Percentiles rank a stretch among this genome's conserved stretches.
Evolutionary conservation across 2,888 invertebrate species (phyloP).

Genomic region (Drosophila subquinaria): DNA sequence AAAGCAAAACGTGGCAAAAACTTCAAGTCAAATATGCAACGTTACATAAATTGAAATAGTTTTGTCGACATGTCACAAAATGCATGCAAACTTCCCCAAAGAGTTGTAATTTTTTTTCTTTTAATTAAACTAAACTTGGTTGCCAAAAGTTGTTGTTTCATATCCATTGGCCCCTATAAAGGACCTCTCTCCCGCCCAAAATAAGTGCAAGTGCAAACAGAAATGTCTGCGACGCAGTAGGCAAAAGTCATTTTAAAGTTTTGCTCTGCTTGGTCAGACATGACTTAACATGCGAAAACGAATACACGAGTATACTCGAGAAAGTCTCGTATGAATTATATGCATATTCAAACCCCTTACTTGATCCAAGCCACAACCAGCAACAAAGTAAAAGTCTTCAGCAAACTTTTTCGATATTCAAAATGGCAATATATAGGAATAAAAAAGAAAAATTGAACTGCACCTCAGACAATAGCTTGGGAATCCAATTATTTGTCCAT

Average conservation of each 20-base stretch:
- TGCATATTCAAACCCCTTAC: conserved; percentile 16
- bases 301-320: conserved; percentile 14
- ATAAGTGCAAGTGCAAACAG: conserved; percentile 64
- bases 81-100: conserved; percentile 59
- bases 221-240: conserved; percentile 62
- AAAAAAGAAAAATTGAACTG: not conserved
- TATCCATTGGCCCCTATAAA: conserved; percentile 19
- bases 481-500: conserved; percentile 68
- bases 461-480: conserved; percentile 71
- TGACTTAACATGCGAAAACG: conserved; percentile 65
- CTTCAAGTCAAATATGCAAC: conserved; percentile 50
- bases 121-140: conserved; percentile 76
- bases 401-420: conserved; percentile 75
- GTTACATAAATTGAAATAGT: conserved; percentile 76
- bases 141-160: conserved; percentile 58
- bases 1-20: conserved; percentile 23
- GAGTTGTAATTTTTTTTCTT: conserved; percentile 51
- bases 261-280: conserved; percentile 72
- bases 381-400: conserved; percentile 48
- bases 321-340: conserved; percentile 41
- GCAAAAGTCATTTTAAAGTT: conserved; percentile 79
- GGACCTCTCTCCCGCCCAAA: not conserved
- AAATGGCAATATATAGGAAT: conserved; percentile 47
- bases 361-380: conserved; percentile 21
- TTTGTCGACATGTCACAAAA: conserved; percentile 61